phyloP scores from a whole-genome alignment of 2,113 vertebrate species.

The Antechinus stuartii region DNA sequence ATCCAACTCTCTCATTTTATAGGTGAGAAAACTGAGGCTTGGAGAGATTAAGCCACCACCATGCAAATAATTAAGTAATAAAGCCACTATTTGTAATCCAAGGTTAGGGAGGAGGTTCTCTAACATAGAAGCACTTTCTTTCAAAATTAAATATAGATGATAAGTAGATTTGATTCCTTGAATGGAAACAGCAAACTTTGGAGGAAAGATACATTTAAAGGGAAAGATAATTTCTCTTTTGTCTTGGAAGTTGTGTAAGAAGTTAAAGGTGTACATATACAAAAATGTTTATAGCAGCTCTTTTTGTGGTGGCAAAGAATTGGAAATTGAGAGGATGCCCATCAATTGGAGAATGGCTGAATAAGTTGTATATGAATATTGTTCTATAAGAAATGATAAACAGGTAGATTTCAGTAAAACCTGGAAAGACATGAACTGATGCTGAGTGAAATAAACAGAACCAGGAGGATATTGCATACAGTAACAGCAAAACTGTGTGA shows the following conservation, averaged over 20 bases:
- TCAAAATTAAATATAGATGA: background rate
- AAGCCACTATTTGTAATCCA: background rate
- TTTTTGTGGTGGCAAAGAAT: too few species aligned
- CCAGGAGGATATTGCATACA: too few species aligned
- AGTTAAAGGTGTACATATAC: background rate
- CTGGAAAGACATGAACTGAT: too few species aligned
- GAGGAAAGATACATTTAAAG: background rate
- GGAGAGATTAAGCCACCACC: background rate
- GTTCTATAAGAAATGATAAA: too few species aligned
- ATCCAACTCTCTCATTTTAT: background rate
- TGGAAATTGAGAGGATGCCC: too few species aligned
- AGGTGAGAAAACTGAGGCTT: background rate
- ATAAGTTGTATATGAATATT: too few species aligned
- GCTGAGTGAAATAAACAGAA: too few species aligned
- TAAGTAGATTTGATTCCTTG: background rate
- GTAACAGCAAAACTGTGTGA: too few species aligned
- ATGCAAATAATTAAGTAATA: background rate
- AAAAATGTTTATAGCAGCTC: too few species aligned
- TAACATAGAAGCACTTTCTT: background rate
- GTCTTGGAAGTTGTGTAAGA: background rate
- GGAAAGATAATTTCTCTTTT: background rate
- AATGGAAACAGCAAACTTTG: background rate
- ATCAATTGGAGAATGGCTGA: too few species aligned
- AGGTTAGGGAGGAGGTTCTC: background rate
- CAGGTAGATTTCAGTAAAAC: too few species aligned